Base-by-base conservation (phyloP, 2,113 vertebrate species). In the Chunga burmeisteri region DNA sequence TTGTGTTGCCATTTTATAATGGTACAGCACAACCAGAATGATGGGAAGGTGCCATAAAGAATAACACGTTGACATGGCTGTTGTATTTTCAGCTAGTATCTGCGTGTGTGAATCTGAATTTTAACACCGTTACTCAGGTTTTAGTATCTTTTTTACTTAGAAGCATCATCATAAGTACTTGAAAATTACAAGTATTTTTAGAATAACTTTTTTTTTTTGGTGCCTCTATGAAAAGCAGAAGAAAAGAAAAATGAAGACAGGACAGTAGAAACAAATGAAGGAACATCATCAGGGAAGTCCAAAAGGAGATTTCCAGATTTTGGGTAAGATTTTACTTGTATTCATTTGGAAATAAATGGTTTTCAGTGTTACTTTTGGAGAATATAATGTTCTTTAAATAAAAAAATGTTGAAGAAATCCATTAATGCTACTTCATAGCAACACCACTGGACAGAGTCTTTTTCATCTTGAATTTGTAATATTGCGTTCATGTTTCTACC, bases 251-350 rank as follows among this genome's bases (percentile, higher is more conserved):
- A 67, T 75, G 99, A 99, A 78, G 99, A 98, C 29, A 97, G 58
- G 81, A 34, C 80, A 56, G 56, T n/a, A 50, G 97, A 99, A 81
- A 90, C 97, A 61, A 98, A 81, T 96, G 99, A 99, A 90, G 94
- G 93, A 90, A 93, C 97, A 14, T 97, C 97, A 32, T 87, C 97
- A 62, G 99, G 98, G 74, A 99, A 99, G 96, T 93, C 98, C 63
- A 99, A 98, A 98, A 98, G 99, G 96, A 97, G 99, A 96, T 99
- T 99, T 97, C 99, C 99, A 95, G 99, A 99, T 97, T 99, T 99
- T 98, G 99, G 99, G 99, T 99, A 97, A 92, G 95, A 71, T 46
- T 83, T 94, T 44, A 62, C n/a, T 42, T 42, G 29, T 83, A 32
- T 67, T 70, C 2, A 25, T 91, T 62, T 49, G 40, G 27, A 65